These are phyloP conservation scores for Catocala fraxini DNA, from an alignment of 2,888 invertebrate species.

Conservation along the genomic window DNA sequence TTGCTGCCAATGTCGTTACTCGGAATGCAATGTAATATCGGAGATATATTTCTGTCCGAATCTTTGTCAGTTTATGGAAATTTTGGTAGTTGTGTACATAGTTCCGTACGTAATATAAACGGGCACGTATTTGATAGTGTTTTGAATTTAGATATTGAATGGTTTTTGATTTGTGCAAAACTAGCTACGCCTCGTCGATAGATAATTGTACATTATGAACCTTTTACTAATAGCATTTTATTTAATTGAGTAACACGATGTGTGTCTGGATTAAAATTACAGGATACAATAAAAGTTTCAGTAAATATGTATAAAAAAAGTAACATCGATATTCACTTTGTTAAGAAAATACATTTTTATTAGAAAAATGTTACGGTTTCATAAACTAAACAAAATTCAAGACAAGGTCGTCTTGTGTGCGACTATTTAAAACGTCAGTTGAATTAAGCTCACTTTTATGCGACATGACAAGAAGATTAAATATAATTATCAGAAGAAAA, in stretches of 20 bases:
- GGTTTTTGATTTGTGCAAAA: no score
- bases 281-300: no score
- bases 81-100: background rate
- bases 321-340: constrained; percentile 10
- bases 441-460: constrained; percentile 12
- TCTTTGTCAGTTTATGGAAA: background rate
- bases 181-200: no score
- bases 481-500: background rate
- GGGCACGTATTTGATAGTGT: no score
- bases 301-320: background rate
- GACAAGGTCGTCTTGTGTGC: constrained; percentile 9
- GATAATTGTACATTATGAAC: no score
- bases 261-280: no score
- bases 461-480: constrained; percentile 15
- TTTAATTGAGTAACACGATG: no score
- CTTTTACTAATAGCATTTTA: no score
- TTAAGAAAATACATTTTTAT: constrained; percentile 12
- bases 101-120: background rate
- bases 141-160: no score
- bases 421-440: constrained; percentile 20
- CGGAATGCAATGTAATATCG: constrained; percentile 13
- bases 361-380: constrained; percentile 9
- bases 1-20: constrained; percentile 41
- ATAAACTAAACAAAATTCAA: constrained; percentile 14
- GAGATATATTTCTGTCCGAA: background rate